Evolutionary conservation across 1,140 invertebrate genomes (phyloP), one percentile per base, ranked within the genome.

Genomic region (Drosophila tani): DNA sequence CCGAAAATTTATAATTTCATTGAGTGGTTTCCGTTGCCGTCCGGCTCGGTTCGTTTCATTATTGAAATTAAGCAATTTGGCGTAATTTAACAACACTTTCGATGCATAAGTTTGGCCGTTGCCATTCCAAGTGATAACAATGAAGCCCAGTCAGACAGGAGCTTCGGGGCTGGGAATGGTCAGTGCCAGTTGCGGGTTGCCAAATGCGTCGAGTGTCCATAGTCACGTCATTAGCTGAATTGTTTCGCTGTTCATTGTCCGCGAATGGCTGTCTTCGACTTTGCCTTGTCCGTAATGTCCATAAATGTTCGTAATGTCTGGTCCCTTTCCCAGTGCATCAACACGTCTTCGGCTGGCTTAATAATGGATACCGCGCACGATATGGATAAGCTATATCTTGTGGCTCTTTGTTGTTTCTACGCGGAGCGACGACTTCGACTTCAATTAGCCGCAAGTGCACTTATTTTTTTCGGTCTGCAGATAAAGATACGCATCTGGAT

Each of bases 61-160:
- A 91, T 90, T 91, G 86, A 74, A 90, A 90, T 90, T 90, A 90
- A 90, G 86, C 82, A 91, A 91, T 90, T 90, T 86, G 82, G 79
- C 82, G 86, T 90, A 91, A 90, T 90, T 90, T 90, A 91, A 90
- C 86, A 90, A 90, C 86, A 90, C 86, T 91, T 86, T 90, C 82
- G 73, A 80, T 86, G 86, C 86, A 90, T 90, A 90, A 90, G 87
- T 90, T 79, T 45, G 57, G 53, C 49, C 41, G 8, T 76, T 60
- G 75, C 83, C 83, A 70, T 73, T 59, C 56, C 81, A 71, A 71
- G 62, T 90, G 84, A 88, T 90, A 81, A 88, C 85, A 90, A 90
- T 85, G 81, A 69, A 65, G 32, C 60, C 56, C 17, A 32, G 55
- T 49, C 74, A 46, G 66, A 32, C 59, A 40, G 45, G 32, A 43